phyloP scores from a whole-genome alignment of 2,113 vertebrate genomes.

The Vulpes lagopus region DNA sequence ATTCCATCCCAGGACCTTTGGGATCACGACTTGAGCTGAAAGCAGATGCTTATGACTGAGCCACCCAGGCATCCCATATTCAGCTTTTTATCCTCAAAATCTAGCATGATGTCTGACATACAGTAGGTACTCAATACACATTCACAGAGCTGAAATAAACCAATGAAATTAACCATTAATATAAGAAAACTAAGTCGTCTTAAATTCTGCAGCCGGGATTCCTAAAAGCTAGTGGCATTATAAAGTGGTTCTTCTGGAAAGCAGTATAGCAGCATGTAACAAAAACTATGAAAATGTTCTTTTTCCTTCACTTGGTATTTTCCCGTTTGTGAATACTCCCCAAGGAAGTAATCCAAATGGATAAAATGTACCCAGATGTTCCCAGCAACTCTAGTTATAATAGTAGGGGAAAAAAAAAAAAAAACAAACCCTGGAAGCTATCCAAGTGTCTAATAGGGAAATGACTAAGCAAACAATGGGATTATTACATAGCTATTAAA shows the following conservation, averaged over 20 bases:
- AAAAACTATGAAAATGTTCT: conserved; percentile 1
- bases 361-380: conserved; percentile 55
- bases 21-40: too few species aligned
- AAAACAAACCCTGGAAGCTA: conserved; percentile 15
- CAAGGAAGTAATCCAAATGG: conserved; percentile 13
- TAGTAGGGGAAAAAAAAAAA: not conserved
- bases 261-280: not conserved
- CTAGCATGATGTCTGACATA: not conserved
- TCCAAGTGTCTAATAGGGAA: conserved; percentile 71
- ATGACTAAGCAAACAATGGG: conserved; percentile 75
- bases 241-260: conserved; percentile 19
- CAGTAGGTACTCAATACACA: not conserved
- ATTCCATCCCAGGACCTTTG: too few species aligned
- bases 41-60: too few species aligned
- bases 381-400: conserved; percentile 37
- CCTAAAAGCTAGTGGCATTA: not conserved
- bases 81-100: conserved; percentile 10
- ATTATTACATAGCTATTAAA: conserved; percentile 76
- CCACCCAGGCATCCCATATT: not conserved
- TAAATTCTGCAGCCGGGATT: not conserved
- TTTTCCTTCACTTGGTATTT: not conserved
- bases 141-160: conserved; percentile 9
- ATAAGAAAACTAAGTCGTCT: not conserved
- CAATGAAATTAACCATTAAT: not conserved
- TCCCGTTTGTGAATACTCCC: conserved; percentile 32